Evolutionary conservation across 1,140 invertebrate genomes (phyloP), one percentile per base, ranked within the genome.

Genomic region (Pseudomyrmex flavicornis): DNA sequence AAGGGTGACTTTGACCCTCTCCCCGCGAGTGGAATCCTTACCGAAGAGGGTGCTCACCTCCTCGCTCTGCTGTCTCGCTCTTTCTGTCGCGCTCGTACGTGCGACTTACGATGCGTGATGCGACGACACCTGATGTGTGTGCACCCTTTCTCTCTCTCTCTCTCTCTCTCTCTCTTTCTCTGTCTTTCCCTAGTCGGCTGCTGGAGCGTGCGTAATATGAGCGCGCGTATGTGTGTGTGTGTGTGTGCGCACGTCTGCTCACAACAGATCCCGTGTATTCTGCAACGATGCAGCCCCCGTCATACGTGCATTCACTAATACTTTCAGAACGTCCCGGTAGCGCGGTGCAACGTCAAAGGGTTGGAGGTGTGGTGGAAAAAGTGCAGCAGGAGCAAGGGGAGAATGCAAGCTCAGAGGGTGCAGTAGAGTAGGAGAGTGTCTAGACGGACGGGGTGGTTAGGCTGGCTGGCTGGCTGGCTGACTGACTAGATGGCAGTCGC

Each of bases 401-500:
- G 15, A 70, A 68, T 63, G 82, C 61, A 82, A 86, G 87, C 85
- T 90, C 83, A 87, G 90, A 92, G 90, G 90, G 90, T 92, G 88
- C 87, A 93, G 92, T 91, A 92, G 91, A 93, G 92, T 93, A 92
- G 90, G 91, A 93, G 90, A 91, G 89, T 90, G 93, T 93, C 93
- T 93, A 93, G 93, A 93, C 93, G 92, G 90, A 90, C 91, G 83
- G 91, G 90, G 90, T 89, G 90, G 91, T 86, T 92, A 91, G 90
- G 83, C 86, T 88, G 90, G 59, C 46, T 86, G 61, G 83, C 61
- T 84, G 59, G 80, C 62, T 86, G 20, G 68, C 1, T 85, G 54
- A 50, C 84, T 90, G 84, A 85, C 82, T 91, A 86, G 90, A 85
- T 91, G 89, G 88, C 85, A 85, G 85, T 88, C 83, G 87, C 69